Evolutionary conservation across 92 coral and sea anemone species (phyloP).

Genomic region (Epizoanthus fatuus): DNA sequence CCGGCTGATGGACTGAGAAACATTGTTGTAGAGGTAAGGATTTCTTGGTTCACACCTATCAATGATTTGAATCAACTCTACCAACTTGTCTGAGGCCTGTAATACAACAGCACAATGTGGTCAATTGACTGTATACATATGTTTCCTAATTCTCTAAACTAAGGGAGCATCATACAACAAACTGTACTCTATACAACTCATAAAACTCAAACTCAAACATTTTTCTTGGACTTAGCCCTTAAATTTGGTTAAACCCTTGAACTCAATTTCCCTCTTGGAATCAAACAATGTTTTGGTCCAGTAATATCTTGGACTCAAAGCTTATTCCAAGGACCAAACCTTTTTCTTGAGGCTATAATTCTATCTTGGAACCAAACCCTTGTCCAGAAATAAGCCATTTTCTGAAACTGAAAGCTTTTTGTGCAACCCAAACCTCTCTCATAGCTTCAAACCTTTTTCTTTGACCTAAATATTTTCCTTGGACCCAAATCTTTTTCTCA

Average conservation of each 20-base stretch:
- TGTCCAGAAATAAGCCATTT: too few relatives aligned
- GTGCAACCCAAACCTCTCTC: too few relatives aligned
- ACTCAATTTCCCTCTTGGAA: background rate
- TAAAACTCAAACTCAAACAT: background rate
- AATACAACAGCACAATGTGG: background rate
- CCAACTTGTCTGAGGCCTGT: conserved; percentile 92
- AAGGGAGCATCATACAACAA: background rate
- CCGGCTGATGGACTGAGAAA: conserved; percentile 91
- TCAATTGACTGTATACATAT: too few relatives aligned
- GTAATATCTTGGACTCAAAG: too few relatives aligned
- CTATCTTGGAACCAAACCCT: too few relatives aligned
- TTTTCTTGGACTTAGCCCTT: background rate
- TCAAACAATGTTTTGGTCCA: background rate
- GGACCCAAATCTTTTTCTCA: background rate
- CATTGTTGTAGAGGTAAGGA: conserved; percentile 85
- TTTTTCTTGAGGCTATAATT: too few relatives aligned
- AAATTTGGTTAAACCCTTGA: background rate
- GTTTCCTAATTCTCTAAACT: too few relatives aligned
- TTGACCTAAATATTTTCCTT: background rate
- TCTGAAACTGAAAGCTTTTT: too few relatives aligned
- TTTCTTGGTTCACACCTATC: conserved; percentile 98
- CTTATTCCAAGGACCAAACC: too few relatives aligned
- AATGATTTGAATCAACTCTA: conserved; percentile 90
- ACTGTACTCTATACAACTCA: background rate
- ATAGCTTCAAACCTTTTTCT: background rate